Evolutionary conservation across 2,888 invertebrate species (phyloP).

Genomic region (Diogma glabrata): DNA sequence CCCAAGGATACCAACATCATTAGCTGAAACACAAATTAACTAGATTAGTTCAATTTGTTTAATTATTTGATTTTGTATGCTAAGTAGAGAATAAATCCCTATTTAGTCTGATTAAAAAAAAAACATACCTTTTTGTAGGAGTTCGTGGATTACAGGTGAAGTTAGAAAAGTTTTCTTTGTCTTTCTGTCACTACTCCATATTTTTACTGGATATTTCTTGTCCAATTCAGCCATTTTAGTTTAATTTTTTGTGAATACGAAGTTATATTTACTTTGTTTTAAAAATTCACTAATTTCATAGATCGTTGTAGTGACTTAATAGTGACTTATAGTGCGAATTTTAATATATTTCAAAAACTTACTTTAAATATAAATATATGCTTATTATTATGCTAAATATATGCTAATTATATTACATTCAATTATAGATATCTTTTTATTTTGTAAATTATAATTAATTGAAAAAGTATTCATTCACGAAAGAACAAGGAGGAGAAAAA

Average conservation of each 20-base stretch:
- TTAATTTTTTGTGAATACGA: too few relatives aligned
- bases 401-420: too few relatives aligned
- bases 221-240: neutral
- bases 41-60: neutral
- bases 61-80: neutral
- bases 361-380: too few relatives aligned
- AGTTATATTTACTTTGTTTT: neutral
- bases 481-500: too few relatives aligned
- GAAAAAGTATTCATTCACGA: too few relatives aligned
- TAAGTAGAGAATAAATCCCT: neutral
- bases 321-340: neutral
- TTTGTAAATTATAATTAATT: too few relatives aligned
- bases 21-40: neutral
- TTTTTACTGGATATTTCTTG: neutral
- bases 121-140: neutral
- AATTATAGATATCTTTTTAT: too few relatives aligned
- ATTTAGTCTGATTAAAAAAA: neutral
- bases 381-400: too few relatives aligned
- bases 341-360: too few relatives aligned
- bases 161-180: neutral
- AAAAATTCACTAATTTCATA: neutral
- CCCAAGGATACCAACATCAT: neutral
- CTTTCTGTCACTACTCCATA: neutral
- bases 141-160: neutral
- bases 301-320: too few relatives aligned